Conservation (phyloP, 2,888 invertebrate genomes). For the Agriopis aurantiaria region DNA sequence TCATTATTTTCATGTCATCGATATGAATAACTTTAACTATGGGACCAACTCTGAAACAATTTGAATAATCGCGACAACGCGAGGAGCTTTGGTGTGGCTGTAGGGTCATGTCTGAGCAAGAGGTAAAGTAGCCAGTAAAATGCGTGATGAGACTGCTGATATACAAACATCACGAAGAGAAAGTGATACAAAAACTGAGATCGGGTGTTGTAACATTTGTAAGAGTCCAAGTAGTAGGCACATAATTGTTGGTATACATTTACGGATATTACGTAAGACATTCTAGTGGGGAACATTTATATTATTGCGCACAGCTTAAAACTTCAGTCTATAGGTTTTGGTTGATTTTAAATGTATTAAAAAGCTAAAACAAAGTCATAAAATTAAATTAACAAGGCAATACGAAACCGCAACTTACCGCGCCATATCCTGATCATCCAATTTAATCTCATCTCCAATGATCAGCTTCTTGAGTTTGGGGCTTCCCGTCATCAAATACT, state of each 20-base stretch:
- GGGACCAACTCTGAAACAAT: too few relatives aligned
- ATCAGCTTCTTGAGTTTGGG: slow-evolving; percentile 87
- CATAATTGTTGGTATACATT: not conserved
- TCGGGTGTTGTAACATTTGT: too few relatives aligned
- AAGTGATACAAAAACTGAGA: slow-evolving; percentile 5
- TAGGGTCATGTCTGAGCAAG: slow-evolving; percentile 1
- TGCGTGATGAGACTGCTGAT: not conserved
- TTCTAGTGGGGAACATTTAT: not conserved
- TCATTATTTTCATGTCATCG: too few relatives aligned
- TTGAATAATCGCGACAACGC: too few relatives aligned
- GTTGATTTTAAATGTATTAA: too few relatives aligned
- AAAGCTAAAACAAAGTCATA: too few relatives aligned
- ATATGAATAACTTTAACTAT: too few relatives aligned
- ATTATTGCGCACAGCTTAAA: too few relatives aligned
- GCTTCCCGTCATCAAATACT: slow-evolving; percentile 87
- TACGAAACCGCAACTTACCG: slow-evolving; percentile 70
- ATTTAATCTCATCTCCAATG: slow-evolving; percentile 88
- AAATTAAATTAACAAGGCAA: too few relatives aligned
- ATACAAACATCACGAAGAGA: not conserved
- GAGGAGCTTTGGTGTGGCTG: too few relatives aligned
- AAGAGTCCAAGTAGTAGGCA: too few relatives aligned
- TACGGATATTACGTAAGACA: not conserved
- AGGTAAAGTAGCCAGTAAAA: slow-evolving; percentile 5
- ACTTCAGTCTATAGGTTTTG: too few relatives aligned
- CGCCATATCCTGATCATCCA: slow-evolving; percentile 89